Conservation (phyloP, 2,113 vertebrate genomes). For the Embiotoca jacksoni region DNA sequence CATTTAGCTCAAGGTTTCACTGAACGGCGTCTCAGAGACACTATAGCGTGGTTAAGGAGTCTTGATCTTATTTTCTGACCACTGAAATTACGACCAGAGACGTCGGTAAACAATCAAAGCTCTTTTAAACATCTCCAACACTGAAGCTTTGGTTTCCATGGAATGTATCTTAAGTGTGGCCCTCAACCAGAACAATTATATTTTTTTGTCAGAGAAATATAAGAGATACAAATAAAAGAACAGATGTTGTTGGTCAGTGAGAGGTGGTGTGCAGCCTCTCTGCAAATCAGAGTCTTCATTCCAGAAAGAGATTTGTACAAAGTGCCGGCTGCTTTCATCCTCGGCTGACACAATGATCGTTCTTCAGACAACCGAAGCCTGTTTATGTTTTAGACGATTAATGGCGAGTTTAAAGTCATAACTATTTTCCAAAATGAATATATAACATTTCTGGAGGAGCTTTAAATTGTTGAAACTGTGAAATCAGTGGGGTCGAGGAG, state of each 20-base stretch:
- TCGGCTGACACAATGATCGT: slow-evolving; percentile 18
- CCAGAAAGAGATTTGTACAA: slow-evolving; percentile 32
- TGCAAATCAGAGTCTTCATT: slow-evolving; percentile 58
- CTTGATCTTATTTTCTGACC: background rate
- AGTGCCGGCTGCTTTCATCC: slow-evolving; percentile 12
- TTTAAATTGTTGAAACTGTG: slow-evolving; percentile 4
- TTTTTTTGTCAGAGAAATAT: slow-evolving; percentile 39
- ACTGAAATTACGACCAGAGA: background rate
- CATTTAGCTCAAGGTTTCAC: no score
- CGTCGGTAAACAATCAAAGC: background rate
- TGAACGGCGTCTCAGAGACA: no score
- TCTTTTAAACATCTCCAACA: background rate
- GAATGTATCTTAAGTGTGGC: background rate
- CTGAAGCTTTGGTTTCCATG: background rate
- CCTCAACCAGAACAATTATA: background rate
- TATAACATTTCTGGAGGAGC: slow-evolving; percentile 12
- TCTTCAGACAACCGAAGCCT: slow-evolving; percentile 22
- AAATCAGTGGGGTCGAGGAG: background rate
- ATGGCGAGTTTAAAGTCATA: slow-evolving; percentile 11
- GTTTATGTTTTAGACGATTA: slow-evolving; percentile 48
- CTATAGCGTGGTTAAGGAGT: no score
- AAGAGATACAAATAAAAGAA: slow-evolving; percentile 53
- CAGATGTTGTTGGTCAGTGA: slow-evolving; percentile 63
- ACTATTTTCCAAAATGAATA: background rate
- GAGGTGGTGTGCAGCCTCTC: slow-evolving; percentile 19